phyloP scores from a whole-genome alignment of 2,888 invertebrate genomes.

The Dryocosmus kuriphilus region DNA sequence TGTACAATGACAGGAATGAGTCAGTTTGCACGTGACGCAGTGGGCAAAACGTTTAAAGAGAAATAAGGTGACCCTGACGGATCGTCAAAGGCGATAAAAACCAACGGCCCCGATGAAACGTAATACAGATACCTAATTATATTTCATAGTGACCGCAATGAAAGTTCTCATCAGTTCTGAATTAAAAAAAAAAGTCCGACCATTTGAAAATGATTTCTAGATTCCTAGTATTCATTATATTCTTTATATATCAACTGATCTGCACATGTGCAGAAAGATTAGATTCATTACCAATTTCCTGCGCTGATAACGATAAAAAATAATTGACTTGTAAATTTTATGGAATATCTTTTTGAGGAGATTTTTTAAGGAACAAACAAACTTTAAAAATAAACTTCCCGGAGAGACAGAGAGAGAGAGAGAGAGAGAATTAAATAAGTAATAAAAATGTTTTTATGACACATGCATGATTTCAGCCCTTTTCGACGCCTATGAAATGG shows the following conservation, averaged over 20 bases:
- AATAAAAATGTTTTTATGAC: no score
- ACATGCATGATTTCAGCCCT: no score
- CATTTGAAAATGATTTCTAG: not conserved
- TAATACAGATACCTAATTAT: slow-evolving; percentile 38
- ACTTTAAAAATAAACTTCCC: no score
- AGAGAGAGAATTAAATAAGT: no score
- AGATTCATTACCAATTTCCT: slow-evolving; percentile 1
- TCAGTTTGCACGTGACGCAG: slow-evolving; percentile 63
- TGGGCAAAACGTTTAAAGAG: slow-evolving; percentile 61
- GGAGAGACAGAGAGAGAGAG: no score
- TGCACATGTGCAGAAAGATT: not conserved
- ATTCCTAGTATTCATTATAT: slow-evolving; percentile 2
- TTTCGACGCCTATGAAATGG: no score
- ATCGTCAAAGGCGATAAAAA: slow-evolving; percentile 37
- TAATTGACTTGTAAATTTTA: not conserved
- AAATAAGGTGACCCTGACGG: slow-evolving; percentile 46
- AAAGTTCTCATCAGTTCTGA: slow-evolving; percentile 33
- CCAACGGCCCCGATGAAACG: slow-evolving; percentile 31
- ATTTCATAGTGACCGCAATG: slow-evolving; percentile 29
- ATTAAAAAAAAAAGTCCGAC: not conserved
- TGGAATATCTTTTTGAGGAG: not conserved
- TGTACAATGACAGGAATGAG: slow-evolving; percentile 43
- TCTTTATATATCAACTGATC: not conserved
- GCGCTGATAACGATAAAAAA: not conserved
- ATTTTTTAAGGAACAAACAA: not conserved